These are phyloP conservation scores for human DNA, from an alignment of 2,113 vertebrate genomes.

Conservation along the genomic window DNA sequence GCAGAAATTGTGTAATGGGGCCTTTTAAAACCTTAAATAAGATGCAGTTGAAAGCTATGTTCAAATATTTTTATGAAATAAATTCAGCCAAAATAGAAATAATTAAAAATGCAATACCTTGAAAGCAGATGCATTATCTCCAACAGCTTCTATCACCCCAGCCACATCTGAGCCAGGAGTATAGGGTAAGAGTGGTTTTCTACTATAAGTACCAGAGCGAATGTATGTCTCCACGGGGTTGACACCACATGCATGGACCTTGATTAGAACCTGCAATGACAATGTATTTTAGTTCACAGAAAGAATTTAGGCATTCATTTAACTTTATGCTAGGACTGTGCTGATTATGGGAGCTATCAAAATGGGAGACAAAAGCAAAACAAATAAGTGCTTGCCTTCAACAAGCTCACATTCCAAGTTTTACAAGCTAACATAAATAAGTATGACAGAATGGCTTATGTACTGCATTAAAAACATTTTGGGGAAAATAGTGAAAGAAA, in stretches of 20 bases:
- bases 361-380: neutral
- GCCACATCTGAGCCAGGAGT: conserved; percentile 92
- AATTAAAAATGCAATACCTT: conserved; percentile 86
- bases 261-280: conserved; percentile 90
- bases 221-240: conserved; percentile 97
- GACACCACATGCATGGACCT: conserved; percentile 91
- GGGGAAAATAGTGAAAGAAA: neutral
- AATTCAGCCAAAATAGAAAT: neutral
- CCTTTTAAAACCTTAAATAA: conserved; percentile 28
- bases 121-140: conserved; percentile 85
- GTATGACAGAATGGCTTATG: neutral
- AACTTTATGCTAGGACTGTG: neutral
- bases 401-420: neutral
- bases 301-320: neutral
- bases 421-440: neutral
- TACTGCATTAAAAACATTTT: neutral
- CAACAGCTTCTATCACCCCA: conserved; percentile 89
- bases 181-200: conserved; percentile 89
- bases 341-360: neutral
- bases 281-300: neutral
- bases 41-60: neutral
- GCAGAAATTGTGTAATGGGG: conserved; percentile 38
- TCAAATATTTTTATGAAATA: neutral
- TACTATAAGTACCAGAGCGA: conserved; percentile 85
- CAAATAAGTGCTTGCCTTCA: neutral